Percentiles rank a stretch among this genome's conserved stretches.
phyloP scores from a whole-genome alignment of 2,797 vertebrate species.

The Myripristis murdjan region DNA sequence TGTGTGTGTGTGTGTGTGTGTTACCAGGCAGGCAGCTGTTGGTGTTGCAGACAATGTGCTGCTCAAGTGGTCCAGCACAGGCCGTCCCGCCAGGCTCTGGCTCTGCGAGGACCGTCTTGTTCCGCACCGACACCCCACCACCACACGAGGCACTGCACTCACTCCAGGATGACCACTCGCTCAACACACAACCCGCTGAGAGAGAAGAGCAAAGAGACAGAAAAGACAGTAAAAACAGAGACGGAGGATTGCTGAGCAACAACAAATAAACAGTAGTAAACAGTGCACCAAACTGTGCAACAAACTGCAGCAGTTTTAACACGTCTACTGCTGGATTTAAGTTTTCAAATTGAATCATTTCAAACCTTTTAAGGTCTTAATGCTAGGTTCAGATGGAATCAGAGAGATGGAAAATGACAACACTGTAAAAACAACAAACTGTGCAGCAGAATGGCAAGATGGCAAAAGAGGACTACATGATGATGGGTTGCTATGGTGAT shows the following conservation, averaged over 20 bases:
- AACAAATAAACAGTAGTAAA: no score
- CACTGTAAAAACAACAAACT: no score
- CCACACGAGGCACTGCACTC: slow-evolving; percentile 87
- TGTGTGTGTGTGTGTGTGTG: slow-evolving; percentile 9
- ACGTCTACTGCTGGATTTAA: no score
- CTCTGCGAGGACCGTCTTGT: slow-evolving; percentile 74
- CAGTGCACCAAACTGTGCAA: no score
- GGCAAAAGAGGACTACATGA: no score
- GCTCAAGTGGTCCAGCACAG: slow-evolving; percentile 77
- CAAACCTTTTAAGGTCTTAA: not conserved
- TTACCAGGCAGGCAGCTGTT: slow-evolving; percentile 87
- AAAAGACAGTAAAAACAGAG: not conserved
- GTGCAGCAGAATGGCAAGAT: no score
- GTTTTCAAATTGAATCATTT: not conserved
- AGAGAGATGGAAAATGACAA: no score
- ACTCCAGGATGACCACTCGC: slow-evolving; percentile 88
- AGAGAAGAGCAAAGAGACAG: not conserved
- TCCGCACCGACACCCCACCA: slow-evolving; percentile 80
- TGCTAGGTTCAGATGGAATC: no score
- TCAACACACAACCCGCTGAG: slow-evolving; percentile 83
- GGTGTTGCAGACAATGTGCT: slow-evolving; percentile 84
- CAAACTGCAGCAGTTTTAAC: no score
- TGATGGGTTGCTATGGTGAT: no score
- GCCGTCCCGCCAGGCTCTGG: slow-evolving; percentile 72
- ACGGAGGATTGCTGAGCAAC: not conserved